phyloP scores from a whole-genome alignment of 2,797 vertebrate species.

The Propithecus deckenii region DNA sequence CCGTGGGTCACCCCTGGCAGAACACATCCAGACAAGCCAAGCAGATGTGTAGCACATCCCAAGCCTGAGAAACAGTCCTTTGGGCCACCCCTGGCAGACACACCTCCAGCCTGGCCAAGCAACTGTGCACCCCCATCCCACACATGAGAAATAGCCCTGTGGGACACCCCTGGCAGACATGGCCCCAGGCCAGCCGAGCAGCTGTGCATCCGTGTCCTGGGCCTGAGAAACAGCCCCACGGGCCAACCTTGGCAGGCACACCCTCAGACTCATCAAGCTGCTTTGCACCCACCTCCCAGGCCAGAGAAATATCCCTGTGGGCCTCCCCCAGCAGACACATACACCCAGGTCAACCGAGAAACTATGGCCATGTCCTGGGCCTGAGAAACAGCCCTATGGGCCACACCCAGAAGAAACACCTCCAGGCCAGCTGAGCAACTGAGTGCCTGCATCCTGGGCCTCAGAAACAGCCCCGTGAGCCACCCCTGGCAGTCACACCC shows the following conservation, averaged over 20 bases:
- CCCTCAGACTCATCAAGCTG: background rate
- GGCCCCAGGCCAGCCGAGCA: background rate
- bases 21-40: rapidly evolving
- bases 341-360: background rate
- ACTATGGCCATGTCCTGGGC: background rate
- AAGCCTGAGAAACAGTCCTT: background rate
- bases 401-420: background rate
- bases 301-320: background rate
- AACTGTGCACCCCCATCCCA: background rate
- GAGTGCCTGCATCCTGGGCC: background rate
- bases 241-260: background rate
- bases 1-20: background rate
- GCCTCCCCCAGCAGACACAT: background rate
- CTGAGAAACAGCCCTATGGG: background rate
- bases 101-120: background rate
- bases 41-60: background rate
- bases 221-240: background rate
- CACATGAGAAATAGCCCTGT: background rate
- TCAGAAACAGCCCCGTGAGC: background rate
- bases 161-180: background rate
- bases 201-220: background rate
- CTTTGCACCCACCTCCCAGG: too few relatives aligned
- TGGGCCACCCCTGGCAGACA: too few relatives aligned
- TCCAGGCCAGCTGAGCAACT: background rate
- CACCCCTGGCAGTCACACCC: background rate